A percentile compares a stretch with the other conserved stretches of the same genome.
phyloP scores from a whole-genome alignment of 2,113 vertebrate species.

The Syrmaticus mikado region DNA sequence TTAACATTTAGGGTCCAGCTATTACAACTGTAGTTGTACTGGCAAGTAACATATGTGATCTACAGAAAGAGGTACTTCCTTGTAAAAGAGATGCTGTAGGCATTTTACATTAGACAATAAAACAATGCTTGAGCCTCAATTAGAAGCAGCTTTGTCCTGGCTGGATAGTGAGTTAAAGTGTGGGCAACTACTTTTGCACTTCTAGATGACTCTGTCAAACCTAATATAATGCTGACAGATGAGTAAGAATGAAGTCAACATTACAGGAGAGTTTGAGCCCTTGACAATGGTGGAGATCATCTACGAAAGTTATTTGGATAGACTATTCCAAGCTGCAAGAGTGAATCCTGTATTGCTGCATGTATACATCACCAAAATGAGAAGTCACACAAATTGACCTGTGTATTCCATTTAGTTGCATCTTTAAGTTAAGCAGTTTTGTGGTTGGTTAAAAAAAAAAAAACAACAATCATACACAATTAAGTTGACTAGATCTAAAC shows the following conservation, averaged over 20 bases:
- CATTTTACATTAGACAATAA: neutral
- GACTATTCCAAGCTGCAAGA: neutral
- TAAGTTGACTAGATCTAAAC: neutral
- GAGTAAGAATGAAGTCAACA: neutral
- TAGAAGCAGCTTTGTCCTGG: neutral
- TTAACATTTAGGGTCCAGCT: neutral
- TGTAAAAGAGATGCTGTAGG: neutral
- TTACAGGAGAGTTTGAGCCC: neutral
- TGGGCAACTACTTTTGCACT: rapidly evolving
- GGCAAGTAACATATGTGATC: neutral
- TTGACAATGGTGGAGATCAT: neutral
- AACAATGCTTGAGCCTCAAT: neutral
- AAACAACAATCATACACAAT: neutral
- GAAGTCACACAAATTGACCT: neutral
- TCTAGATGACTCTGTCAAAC: neutral
- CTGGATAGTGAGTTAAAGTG: neutral
- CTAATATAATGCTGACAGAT: neutral
- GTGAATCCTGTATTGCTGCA: neutral
- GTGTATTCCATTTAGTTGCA: neutral
- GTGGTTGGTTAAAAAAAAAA: no score
- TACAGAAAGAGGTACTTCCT: neutral
- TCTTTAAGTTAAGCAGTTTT: neutral
- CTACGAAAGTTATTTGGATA: neutral
- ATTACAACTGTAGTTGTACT: neutral
- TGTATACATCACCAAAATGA: neutral